Conservation (phyloP, 2,888 invertebrate species). For the Pristionchus arcanus region DNA sequence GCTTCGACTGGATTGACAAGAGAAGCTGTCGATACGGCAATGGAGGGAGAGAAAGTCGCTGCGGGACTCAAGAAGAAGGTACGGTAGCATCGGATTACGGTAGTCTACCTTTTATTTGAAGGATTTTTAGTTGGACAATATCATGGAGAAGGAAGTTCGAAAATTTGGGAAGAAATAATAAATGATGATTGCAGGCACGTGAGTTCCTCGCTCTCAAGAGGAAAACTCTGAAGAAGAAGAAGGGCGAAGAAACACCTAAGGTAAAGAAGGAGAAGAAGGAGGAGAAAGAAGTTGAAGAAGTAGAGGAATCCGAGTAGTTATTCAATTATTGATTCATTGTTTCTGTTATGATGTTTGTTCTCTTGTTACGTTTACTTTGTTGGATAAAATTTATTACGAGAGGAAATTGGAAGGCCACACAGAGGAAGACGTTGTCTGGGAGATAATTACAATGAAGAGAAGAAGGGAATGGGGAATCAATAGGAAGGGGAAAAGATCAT, state of each 20-base stretch:
- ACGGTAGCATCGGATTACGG: neutral
- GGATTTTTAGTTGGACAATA: too few species aligned
- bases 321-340: conserved; percentile 3
- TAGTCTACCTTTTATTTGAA: neutral
- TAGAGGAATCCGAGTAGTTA: conserved; percentile 24
- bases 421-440: conserved; percentile 1
- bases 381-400: conserved; percentile 12
- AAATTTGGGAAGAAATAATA: too few species aligned
- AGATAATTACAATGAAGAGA: neutral
- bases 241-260: neutral
- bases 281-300: conserved; percentile 6
- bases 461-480: neutral
- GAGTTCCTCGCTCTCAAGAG: conserved; percentile 42
- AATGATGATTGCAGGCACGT: neutral
- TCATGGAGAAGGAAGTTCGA: too few species aligned
- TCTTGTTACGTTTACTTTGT: conserved; percentile 45
- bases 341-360: conserved; percentile 9
- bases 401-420: neutral
- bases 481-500: neutral
- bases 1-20: neutral
- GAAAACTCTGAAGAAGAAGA: conserved; percentile 41
- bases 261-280: neutral
- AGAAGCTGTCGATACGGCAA: conserved; percentile 33
- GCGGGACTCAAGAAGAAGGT: conserved; percentile 52
- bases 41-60: conserved; percentile 9